Conservation (phyloP, 2,113 vertebrate genomes). For the Hiodon alosoides region DNA sequence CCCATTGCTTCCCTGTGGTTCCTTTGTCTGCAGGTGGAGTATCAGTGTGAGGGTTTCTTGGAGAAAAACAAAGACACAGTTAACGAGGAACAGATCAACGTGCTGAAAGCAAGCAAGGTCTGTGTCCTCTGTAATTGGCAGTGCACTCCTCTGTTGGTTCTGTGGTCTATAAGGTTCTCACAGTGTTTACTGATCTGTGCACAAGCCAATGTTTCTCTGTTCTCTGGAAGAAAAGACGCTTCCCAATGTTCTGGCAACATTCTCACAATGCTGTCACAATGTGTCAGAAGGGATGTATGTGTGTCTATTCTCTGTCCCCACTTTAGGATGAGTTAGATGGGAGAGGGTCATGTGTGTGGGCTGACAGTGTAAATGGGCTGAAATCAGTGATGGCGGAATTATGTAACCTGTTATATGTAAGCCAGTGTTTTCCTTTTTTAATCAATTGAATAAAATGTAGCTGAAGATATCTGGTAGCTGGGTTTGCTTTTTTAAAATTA, state of each 20-base stretch:
- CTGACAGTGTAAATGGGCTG: neutral
- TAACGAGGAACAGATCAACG: constrained; percentile 94
- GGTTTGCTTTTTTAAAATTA: neutral
- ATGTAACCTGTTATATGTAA: too few relatives aligned
- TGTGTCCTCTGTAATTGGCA: constrained; percentile 26
- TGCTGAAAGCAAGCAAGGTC: constrained; percentile 96
- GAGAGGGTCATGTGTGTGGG: neutral
- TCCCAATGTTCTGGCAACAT: too few relatives aligned
- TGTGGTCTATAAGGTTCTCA: neutral
- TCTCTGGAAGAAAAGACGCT: neutral
- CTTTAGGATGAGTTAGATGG: too few relatives aligned
- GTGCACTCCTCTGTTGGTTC: constrained; percentile 2
- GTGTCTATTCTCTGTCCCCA: too few relatives aligned
- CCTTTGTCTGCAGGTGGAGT: constrained; percentile 76
- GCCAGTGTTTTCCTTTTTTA: neutral
- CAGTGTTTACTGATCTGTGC: neutral
- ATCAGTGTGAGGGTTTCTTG: constrained; percentile 95
- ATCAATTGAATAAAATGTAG: neutral
- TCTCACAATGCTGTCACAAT: too few relatives aligned
- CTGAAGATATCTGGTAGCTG: constrained; percentile 11
- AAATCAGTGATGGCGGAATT: too few relatives aligned
- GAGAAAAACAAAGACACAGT: constrained; percentile 99
- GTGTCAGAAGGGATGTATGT: too few relatives aligned
- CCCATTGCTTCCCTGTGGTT: constrained; percentile 5
- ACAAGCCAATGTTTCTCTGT: neutral